Conservation (phyloP, 2,888 invertebrate genomes). For the Xylocampa areola region DNA sequence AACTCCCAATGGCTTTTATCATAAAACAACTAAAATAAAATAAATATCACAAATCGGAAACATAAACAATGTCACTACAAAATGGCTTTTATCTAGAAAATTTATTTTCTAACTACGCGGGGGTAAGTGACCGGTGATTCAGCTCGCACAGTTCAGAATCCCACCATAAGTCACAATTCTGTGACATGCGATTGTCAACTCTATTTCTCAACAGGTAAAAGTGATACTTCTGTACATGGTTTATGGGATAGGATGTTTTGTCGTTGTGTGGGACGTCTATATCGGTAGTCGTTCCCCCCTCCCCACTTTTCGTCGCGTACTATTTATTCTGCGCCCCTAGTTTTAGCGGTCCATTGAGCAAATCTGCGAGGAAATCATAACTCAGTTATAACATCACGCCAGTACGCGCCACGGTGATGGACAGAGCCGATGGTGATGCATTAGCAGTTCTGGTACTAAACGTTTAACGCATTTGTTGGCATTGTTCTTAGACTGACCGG, state of each 20-base stretch:
- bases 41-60: constrained; percentile 45
- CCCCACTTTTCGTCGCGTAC: constrained; percentile 69
- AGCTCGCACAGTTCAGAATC: constrained; percentile 46
- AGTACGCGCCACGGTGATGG: constrained; percentile 1
- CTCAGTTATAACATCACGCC: constrained; percentile 31
- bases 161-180: constrained; percentile 20
- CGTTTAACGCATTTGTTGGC: too few relatives aligned
- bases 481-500: too few relatives aligned
- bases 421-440: too few relatives aligned
- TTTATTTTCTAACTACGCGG: constrained; percentile 76
- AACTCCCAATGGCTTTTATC: constrained; percentile 8
- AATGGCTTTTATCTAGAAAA: constrained; percentile 65
- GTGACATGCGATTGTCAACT: constrained; percentile 20
- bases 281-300: constrained; percentile 70
- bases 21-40: constrained; percentile 23
- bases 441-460: too few relatives aligned
- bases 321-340: constrained; percentile 75
- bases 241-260: constrained; percentile 21
- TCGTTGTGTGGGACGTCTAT: constrained; percentile 64
- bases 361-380: constrained; percentile 62
- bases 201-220: constrained; percentile 8
- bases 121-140: constrained; percentile 85
- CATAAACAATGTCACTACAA: constrained; percentile 53
- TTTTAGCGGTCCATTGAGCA: constrained; percentile 74
- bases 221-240: constrained; percentile 8